Conservation (phyloP, 2,888 invertebrate species). For the Aelia acuminata region DNA sequence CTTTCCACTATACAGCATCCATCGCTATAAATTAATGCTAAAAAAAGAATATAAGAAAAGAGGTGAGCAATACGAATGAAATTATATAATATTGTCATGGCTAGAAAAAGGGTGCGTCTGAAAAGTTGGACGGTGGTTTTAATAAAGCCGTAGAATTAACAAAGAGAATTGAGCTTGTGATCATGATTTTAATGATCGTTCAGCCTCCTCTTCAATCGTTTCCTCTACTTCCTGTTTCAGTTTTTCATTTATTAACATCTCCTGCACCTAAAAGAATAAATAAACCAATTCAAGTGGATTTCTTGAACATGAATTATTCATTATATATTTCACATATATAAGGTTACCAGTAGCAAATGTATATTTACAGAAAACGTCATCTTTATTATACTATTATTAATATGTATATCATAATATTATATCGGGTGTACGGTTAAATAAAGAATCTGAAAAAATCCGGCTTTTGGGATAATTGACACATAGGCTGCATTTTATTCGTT, state of each 20-base stretch:
- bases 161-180: not conserved
- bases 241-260: slow-evolving; percentile 74
- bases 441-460: no score
- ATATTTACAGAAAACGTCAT: no score
- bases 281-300: not conserved
- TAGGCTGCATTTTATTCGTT: no score
- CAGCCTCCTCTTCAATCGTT: slow-evolving; percentile 74
- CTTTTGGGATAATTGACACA: no score
- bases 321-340: no score
- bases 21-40: no score
- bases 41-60: no score
- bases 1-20: not conserved
- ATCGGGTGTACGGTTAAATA: no score
- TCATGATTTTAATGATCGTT: slow-evolving; percentile 59
- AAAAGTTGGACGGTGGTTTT: not conserved
- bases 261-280: slow-evolving; percentile 58
- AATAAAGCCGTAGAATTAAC: not conserved
- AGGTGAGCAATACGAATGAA: not conserved
- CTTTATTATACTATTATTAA: no score
- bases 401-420: no score
- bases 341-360: no score
- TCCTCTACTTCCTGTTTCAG: slow-evolving; percentile 77
- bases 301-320: no score
- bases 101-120: not conserved
- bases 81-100: not conserved